Evolutionary conservation across 2,113 vertebrate species (phyloP).

Genomic region (Myotis yumanensis): DNA sequence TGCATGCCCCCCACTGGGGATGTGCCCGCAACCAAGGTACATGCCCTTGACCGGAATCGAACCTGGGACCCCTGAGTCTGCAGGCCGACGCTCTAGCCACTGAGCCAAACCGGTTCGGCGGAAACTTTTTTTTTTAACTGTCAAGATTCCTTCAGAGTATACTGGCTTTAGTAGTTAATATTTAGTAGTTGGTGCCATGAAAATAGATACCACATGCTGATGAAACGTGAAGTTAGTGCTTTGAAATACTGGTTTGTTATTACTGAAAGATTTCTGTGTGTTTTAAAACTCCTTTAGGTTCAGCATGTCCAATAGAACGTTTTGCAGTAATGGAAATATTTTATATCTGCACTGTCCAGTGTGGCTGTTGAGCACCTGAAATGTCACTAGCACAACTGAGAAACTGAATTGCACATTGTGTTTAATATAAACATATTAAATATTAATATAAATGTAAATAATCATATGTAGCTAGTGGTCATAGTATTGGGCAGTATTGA

Average conservation of each 20-base stretch:
- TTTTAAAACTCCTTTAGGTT: conserved; percentile 7
- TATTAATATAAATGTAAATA: neutral
- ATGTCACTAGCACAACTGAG: neutral
- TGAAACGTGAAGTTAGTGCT: neutral
- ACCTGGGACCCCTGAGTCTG: too few relatives aligned
- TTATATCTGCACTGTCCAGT: neutral
- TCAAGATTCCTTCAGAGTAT: neutral
- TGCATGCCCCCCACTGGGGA: too few relatives aligned
- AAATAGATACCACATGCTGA: neutral
- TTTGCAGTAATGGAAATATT: neutral
- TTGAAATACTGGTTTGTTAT: neutral
- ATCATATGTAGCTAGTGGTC: neutral
- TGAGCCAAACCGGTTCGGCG: too few relatives aligned
- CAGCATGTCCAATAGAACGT: neutral
- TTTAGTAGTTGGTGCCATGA: neutral
- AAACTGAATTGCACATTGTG: conserved; percentile 20
- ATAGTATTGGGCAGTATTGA: neutral
- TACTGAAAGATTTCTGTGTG: neutral
- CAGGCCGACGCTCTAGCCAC: too few relatives aligned
- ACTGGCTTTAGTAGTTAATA: neutral
- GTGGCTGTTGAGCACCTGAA: neutral
- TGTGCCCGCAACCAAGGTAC: too few relatives aligned
- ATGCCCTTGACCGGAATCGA: too few relatives aligned
- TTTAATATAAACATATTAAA: neutral
- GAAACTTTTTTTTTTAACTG: neutral